These are phyloP conservation scores for Charanyca ferruginea DNA, from an alignment of 2,888 invertebrate species.

Conservation along the genomic window DNA sequence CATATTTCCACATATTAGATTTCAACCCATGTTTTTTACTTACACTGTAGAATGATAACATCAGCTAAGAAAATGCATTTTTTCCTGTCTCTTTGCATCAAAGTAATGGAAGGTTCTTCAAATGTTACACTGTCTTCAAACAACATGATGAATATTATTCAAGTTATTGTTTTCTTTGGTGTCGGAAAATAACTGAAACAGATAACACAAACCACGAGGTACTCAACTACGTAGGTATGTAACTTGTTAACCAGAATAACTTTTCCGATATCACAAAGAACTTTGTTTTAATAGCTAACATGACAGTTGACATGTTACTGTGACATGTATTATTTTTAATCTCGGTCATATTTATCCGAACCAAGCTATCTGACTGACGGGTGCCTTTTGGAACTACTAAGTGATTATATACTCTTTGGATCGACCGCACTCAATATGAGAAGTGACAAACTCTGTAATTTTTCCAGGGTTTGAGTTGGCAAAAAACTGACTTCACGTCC, in stretches of 20 bases:
- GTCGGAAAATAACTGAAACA: not conserved
- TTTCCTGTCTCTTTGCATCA: conserved; percentile 66
- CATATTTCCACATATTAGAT: too few species aligned
- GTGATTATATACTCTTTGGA: too few species aligned
- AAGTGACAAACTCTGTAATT: too few species aligned
- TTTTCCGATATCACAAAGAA: too few species aligned
- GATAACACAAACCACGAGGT: not conserved
- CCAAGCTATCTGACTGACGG: too few species aligned
- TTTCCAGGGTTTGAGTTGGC: too few species aligned
- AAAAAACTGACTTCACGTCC: too few species aligned
- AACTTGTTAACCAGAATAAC: not conserved
- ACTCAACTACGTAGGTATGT: not conserved
- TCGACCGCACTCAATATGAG: too few species aligned
- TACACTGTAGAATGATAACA: conserved; percentile 73
- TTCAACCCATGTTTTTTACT: too few species aligned
- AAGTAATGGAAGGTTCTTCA: conserved; percentile 15
- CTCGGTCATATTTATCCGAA: too few species aligned
- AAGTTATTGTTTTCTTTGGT: not conserved
- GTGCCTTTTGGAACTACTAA: too few species aligned
- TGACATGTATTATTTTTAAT: not conserved
- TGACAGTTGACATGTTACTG: conserved; percentile 1
- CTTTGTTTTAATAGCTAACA: too few species aligned
- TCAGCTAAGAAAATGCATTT: conserved; percentile 69
- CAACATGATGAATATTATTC: conserved; percentile 2
- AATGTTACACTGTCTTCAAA: not conserved